Evolutionary conservation across 2,113 vertebrate species (phyloP).

Genomic region (Anser brachyrhynchus): DNA sequence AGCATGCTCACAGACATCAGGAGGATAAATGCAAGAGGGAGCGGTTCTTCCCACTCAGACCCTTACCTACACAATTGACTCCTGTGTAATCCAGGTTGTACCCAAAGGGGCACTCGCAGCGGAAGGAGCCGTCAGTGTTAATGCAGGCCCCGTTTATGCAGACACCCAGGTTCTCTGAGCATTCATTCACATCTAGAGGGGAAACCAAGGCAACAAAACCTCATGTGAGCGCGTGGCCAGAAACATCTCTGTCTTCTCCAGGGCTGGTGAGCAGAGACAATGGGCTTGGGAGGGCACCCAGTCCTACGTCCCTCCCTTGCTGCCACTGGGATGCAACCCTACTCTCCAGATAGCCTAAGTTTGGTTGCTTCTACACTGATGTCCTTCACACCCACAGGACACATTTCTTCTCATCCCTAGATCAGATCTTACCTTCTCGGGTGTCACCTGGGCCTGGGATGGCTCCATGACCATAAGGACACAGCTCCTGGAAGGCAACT

Average conservation of each 20-base stretch:
- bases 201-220: not conserved
- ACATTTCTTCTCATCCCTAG: not conserved
- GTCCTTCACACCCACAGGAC: fast-evolving
- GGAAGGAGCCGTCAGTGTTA: constrained; percentile 94
- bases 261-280: not conserved
- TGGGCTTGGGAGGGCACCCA: not conserved
- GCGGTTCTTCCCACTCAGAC: not conserved
- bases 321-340: not conserved
- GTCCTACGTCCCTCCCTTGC: not conserved
- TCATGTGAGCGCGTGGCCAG: fast-evolving
- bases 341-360: not conserved
- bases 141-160: constrained; percentile 90
- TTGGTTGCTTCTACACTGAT: not conserved
- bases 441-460: constrained; percentile 82
- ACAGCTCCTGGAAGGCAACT: constrained; percentile 87
- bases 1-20: fast-evolving
- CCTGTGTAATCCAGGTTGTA: constrained; percentile 92
- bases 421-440: constrained; percentile 81
- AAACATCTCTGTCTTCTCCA: not conserved
- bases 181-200: constrained; percentile 88
- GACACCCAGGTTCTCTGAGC: constrained; percentile 86
- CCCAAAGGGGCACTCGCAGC: constrained; percentile 93
- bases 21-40: not conserved
- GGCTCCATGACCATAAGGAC: constrained; percentile 88
- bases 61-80: constrained; percentile 88